Evolutionary conservation across 2,888 invertebrate genomes (phyloP), one percentile per base, ranked within the genome.

Genomic region (Protophormia terraenovae): DNA sequence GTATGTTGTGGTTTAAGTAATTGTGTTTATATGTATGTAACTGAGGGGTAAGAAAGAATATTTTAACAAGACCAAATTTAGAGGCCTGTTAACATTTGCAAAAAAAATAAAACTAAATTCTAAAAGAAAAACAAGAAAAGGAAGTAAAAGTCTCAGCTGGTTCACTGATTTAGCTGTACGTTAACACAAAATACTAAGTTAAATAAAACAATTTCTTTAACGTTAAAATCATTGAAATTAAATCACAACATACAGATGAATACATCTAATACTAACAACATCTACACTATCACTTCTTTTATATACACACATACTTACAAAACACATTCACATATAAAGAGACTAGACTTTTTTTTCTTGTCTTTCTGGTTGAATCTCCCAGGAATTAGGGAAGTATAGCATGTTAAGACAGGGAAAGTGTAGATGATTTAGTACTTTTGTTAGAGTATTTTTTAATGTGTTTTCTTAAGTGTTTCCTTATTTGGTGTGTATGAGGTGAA

Each of bases 211-310:
- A 77, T 77, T 64, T 72, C 24, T 19, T 66, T 32, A 22, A 10
- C 69, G 62, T 82, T 83, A 47, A 72, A 72, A 77, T 71, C 71
- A 71, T 66, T 77, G 71, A 83, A 83, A 72, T 77, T 77, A 77
- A 83, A 77, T 82, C 71, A 77, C 35, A 69, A 69, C 75, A 69
- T 50, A 64, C 53, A 71, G 41, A 72, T 64, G 62, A 72, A 71
- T 38, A 58, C 71, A 60, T 67, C 32, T 24, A 47, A 12, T 41
- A 38, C 41, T 60, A 62, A 27, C 38, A 64, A 38, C 27, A 35
- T 35, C 60, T 19, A 50, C 19, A 71, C 19, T 27, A 35, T 12
- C 22, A 24, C 35, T n/a, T 47, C 19, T 41, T 19, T n/a, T 32
- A 24, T 5, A 22, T 45, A 62, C 29, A 58, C n/a, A n/a, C n/a